These are phyloP conservation scores for Crax fasciolata DNA, from an alignment of 2,797 vertebrate species.

Conservation along the genomic window DNA sequence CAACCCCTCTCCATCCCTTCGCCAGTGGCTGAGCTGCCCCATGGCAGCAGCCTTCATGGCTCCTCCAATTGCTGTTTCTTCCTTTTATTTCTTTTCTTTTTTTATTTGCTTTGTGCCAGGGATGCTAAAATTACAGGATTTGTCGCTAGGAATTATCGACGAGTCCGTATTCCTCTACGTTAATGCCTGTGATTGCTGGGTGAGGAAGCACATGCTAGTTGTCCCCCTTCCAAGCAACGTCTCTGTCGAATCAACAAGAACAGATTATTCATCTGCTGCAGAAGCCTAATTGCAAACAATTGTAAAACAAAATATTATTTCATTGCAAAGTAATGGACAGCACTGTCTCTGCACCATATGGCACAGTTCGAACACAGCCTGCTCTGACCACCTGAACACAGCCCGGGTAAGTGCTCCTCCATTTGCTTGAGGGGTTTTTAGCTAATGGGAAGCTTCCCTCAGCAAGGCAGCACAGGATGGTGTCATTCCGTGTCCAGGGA, in stretches of 20 bases:
- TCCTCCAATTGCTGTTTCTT: background rate
- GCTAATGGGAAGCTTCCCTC: background rate
- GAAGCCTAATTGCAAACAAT: conserved; percentile 55
- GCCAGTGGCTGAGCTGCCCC: background rate
- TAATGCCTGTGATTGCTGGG: background rate
- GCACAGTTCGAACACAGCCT: background rate
- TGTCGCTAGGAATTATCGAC: background rate
- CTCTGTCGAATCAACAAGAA: conserved; percentile 54
- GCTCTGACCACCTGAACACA: background rate
- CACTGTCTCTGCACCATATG: background rate
- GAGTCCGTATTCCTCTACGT: background rate
- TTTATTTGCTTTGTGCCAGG: background rate
- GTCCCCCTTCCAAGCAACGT: conserved; percentile 36
- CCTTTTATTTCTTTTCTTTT: background rate
- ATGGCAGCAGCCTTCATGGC: background rate
- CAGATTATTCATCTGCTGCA: conserved; percentile 68
- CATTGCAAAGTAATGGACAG: conserved; percentile 22
- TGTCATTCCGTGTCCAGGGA: rapidly evolving
- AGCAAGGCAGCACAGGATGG: background rate
- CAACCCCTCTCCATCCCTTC: background rate
- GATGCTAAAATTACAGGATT: background rate
- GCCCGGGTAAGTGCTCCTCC: background rate
- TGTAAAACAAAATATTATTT: conserved; percentile 5
- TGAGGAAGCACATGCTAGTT: background rate
- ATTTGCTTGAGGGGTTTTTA: background rate